Conservation (phyloP, 2,797 vertebrate genomes). For the Oreonectes daqikongensis region DNA sequence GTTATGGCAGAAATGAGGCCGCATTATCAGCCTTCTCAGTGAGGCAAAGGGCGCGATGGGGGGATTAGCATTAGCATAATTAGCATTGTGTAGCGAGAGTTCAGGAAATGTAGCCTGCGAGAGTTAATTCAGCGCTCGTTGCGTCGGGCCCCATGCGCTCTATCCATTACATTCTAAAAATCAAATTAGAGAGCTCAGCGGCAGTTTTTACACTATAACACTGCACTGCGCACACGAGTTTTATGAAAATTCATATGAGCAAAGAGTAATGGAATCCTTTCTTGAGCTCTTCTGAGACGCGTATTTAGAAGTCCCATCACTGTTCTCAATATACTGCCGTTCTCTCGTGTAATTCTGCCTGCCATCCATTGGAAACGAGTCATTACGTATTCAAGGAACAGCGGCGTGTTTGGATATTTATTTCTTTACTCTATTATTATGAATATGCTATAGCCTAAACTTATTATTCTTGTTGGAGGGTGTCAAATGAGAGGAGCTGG, state of each 20-base stretch:
- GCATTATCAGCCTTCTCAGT: conserved; percentile 36
- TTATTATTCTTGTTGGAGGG: conserved; percentile 37
- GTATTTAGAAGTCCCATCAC: background rate
- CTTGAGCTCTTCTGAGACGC: conserved; percentile 11
- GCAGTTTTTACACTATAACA: conserved; percentile 15
- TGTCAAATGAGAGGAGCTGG: background rate
- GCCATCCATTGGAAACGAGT: background rate
- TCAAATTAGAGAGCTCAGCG: conserved; percentile 24
- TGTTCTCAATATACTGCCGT: conserved; percentile 1
- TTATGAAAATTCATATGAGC: conserved; percentile 32
- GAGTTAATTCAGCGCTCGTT: conserved; percentile 18
- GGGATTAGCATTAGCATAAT: conserved; percentile 38
- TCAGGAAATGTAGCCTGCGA: conserved; percentile 14
- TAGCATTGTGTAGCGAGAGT: conserved; percentile 27
- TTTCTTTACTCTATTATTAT: conserved; percentile 36
- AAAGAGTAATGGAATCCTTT: conserved; percentile 15
- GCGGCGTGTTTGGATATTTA: conserved; percentile 9
- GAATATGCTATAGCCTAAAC: conserved; percentile 10
- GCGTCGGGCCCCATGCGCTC: conserved; percentile 5
- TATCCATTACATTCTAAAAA: conserved; percentile 33
- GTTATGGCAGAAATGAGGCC: conserved; percentile 28
- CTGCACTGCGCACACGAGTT: background rate
- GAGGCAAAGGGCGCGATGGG: conserved; percentile 19
- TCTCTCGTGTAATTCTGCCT: background rate
- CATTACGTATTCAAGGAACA: background rate